Evolutionary conservation across 2,113 vertebrate genomes (phyloP).

Genomic region (Entosphenus tridentatus): DNA sequence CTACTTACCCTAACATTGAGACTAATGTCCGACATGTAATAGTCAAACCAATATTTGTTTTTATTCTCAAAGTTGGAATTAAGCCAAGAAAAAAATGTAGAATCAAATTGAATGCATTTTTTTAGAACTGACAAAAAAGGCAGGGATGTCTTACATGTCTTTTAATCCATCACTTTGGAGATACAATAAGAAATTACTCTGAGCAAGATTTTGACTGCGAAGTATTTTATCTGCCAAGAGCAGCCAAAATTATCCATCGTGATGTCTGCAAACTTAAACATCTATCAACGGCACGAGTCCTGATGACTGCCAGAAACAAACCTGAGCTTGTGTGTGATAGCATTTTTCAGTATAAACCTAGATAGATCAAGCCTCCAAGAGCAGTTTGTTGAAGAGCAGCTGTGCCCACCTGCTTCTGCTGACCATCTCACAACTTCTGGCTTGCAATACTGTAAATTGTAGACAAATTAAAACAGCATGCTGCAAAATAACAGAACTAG

Average conservation of each 20-base stretch:
- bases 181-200: neutral
- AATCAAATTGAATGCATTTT: no score
- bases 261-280: neutral
- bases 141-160: no score
- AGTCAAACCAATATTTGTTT: no score
- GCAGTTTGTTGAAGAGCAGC: neutral
- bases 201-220: neutral
- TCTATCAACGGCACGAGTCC: neutral
- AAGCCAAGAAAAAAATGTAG: no score
- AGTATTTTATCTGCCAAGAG: neutral
- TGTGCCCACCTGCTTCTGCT: neutral
- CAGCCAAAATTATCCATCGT: neutral
- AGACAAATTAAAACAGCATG: neutral
- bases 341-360: neutral
- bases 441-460: neutral
- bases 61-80: no score
- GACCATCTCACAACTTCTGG: neutral
- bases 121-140: no score
- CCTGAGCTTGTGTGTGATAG: neutral
- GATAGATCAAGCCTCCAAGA: neutral
- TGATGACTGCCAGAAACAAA: neutral
- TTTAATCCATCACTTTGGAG: no score
- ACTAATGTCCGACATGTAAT: no score
- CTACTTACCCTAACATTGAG: no score
- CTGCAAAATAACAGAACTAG: neutral